phyloP scores from a whole-genome alignment of 1,140 invertebrate species.

The Pinna nobilis region DNA sequence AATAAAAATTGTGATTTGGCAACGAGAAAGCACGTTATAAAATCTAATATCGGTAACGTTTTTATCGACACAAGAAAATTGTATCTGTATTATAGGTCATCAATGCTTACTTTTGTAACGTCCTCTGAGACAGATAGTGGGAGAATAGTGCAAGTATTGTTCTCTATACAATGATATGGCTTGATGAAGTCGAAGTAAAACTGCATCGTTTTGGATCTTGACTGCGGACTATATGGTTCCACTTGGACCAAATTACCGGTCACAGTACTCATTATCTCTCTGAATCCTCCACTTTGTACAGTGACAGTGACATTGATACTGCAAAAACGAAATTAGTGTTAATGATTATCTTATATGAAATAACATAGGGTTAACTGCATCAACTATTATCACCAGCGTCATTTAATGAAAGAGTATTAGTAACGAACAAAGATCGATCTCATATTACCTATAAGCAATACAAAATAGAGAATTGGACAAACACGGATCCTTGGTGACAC shows the following conservation, averaged over 20 bases:
- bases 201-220: slow-evolving; percentile 4
- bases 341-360: too few species aligned
- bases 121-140: slow-evolving; percentile 10
- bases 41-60: too few species aligned
- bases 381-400: neutral
- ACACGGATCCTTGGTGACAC: too few species aligned
- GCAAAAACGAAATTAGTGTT: too few species aligned
- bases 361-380: neutral
- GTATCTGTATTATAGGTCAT: too few species aligned
- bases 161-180: slow-evolving; percentile 24
- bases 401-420: neutral
- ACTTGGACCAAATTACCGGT: neutral
- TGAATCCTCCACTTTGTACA: neutral
- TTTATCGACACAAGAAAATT: too few species aligned
- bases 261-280: neutral
- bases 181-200: slow-evolving; percentile 33
- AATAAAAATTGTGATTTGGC: too few species aligned
- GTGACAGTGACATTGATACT: slow-evolving; percentile 16
- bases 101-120: slow-evolving; percentile 17
- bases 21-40: too few species aligned
- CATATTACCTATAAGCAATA: too few species aligned
- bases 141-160: neutral
- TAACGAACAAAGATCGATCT: too few species aligned
- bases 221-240: neutral
- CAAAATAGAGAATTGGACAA: too few species aligned